Conservation (phyloP, 2,113 vertebrate species). For the Vireo altiloquus region DNA sequence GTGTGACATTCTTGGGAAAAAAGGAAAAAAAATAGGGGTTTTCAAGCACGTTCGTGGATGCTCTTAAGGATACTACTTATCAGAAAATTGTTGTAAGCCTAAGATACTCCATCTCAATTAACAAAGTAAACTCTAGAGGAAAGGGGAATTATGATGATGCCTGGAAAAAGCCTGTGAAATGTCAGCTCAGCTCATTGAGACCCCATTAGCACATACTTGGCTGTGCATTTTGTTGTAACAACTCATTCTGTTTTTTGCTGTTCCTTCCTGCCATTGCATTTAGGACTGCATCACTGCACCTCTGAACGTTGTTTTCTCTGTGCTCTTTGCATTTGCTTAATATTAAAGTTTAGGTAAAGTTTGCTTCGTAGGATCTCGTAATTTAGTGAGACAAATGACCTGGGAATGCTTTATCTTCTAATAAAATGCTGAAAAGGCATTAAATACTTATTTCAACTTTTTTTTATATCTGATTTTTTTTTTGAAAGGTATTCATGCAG, state of each 20-base stretch:
- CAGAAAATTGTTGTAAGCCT: not conserved
- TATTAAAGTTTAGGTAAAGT: not conserved
- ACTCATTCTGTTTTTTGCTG: not conserved
- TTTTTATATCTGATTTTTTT: not conserved
- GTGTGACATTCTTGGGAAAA: not conserved
- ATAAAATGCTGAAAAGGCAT: not conserved
- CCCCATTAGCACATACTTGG: not conserved
- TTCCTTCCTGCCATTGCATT: not conserved
- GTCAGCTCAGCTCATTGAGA: not conserved
- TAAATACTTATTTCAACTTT: not conserved
- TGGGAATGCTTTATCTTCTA: not conserved
- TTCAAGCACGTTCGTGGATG: not conserved
- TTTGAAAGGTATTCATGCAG: not conserved
- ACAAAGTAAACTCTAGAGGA: not conserved
- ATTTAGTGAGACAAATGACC: not conserved
- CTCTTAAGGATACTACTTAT: not conserved
- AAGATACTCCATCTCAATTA: not conserved
- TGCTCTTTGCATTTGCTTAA: not conserved
- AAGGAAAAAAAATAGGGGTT: not conserved
- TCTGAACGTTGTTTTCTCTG: not conserved
- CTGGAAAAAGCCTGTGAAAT: not conserved
- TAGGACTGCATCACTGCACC: not conserved
- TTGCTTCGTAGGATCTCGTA: accelerated
- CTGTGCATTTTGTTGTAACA: not conserved
- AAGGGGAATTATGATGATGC: not conserved